These are phyloP conservation scores for Pipistrellus pygmaeus DNA, from an alignment of 2,797 vertebrate genomes.

Conservation along the genomic window DNA sequence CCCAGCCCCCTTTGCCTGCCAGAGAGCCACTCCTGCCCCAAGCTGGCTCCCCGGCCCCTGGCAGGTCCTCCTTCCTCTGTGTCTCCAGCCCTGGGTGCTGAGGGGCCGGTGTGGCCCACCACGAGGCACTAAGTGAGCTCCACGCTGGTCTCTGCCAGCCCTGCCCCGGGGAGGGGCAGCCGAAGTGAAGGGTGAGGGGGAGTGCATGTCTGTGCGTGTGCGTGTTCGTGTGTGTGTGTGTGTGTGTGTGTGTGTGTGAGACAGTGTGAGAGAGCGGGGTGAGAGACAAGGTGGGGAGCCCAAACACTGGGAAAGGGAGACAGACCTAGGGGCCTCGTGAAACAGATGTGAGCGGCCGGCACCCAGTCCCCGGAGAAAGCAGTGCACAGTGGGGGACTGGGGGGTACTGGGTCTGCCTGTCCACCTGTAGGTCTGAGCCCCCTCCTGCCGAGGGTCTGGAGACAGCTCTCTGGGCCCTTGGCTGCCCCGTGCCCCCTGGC, in stretches of 20 bases:
- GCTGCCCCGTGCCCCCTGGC: too few relatives aligned
- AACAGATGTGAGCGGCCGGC: background rate
- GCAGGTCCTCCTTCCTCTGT: background rate
- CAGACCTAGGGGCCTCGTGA: background rate
- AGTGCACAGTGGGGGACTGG: rapidly evolving
- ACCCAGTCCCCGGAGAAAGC: background rate
- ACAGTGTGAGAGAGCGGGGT: background rate
- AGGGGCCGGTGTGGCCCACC: background rate
- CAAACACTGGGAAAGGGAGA: background rate
- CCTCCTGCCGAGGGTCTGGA: background rate
- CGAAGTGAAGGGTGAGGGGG: background rate
- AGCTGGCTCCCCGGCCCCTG: background rate
- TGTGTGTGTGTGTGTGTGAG: background rate
- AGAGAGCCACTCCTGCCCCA: background rate
- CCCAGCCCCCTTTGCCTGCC: background rate
- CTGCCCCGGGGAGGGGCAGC: background rate
- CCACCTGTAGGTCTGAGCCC: background rate
- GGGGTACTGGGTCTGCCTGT: background rate
- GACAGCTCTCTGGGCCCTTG: too few relatives aligned
- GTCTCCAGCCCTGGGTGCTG: background rate
- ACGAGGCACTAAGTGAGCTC: background rate
- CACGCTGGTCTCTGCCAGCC: background rate
- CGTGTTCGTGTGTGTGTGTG: background rate
- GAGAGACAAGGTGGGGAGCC: background rate
- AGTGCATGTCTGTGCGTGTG: background rate